Base-by-base conservation (phyloP, 2,888 invertebrate genomes). In the Cantharis rufa region DNA sequence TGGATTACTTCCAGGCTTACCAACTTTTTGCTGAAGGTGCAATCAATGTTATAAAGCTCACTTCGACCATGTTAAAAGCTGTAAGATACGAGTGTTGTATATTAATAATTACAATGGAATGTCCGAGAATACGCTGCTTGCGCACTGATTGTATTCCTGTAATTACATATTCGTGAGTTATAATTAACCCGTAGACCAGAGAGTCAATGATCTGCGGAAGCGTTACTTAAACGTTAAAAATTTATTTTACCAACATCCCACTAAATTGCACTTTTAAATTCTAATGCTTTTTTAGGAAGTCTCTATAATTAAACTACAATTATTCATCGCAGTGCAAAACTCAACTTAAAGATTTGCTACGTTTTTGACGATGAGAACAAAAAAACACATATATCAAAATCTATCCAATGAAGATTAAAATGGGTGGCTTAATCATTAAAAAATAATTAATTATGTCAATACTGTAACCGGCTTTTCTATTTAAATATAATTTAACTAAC, bases 91-190 rank as follows among this genome's bases (percentile, higher is more conserved):
- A 76, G 70, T 76, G 74, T 28, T 74, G 69, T 82, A 80, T 83
- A 83, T 83, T 83, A 83, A 83, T 83, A 83, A 83, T 83, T 82
- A 82, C 82, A 78, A 78, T 81, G 82, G 82, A 82, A 82, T 82
- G 82, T 82, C 82, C 82, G 82, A 82, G 82, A 83, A 83, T 81
- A 82, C 81, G 82, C 82, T 81, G 81, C 81, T 82, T 82, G 82
- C 82, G 80, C 86, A 87, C 86, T 87, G 87, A 87, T 87, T 87
- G 87, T 87, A 84, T 87, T 87, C 87, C 82, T 85, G 87, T 87
- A 87, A 87, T 87, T 87, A 87, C 86, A 87, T 87, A 87, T 87
- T 87, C 86, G 86, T 87, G 86, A 86, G 86, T 87, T 87, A 87
- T 87, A 87, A 87, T 87, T 87, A 87, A 87, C 86, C 85, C 83